Evolutionary conservation across 2,797 vertebrate genomes (phyloP).

Genomic region (Coendou prehensilis): DNA sequence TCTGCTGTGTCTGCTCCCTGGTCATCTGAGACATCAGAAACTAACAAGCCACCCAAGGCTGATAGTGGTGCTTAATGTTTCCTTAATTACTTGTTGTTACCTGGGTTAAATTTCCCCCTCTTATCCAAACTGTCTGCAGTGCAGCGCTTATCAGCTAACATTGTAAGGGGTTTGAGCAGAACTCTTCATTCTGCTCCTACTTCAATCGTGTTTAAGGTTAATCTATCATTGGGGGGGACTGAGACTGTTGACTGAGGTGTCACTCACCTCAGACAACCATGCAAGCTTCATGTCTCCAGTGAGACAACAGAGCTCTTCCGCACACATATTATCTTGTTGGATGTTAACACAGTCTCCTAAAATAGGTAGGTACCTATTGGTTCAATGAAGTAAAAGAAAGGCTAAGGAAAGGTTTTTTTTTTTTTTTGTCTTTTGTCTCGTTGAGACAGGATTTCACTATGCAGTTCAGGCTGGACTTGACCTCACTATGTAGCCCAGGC

Average conservation of each 20-base stretch:
- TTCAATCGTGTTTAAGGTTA: neutral
- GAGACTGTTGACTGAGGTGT: neutral
- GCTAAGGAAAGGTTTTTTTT: neutral
- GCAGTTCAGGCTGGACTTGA: neutral
- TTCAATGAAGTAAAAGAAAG: conserved; percentile 1
- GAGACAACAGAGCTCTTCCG: neutral
- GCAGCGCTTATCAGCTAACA: neutral
- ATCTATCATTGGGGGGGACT: neutral
- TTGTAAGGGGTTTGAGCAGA: neutral
- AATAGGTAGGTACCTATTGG: neutral
- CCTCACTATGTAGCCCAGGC: too few relatives aligned
- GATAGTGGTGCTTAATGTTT: conserved; percentile 54
- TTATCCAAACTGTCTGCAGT: neutral
- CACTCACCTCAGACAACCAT: neutral
- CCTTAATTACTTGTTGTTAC: conserved; percentile 41
- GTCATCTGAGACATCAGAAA: conserved; percentile 6
- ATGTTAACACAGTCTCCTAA: neutral
- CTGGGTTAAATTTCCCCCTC: conserved; percentile 38
- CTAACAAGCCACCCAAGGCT: conserved; percentile 51
- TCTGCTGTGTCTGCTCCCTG: neutral
- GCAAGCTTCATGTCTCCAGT: neutral
- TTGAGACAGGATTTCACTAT: neutral
- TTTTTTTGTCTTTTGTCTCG: neutral
- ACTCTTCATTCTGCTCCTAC: neutral
- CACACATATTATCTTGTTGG: neutral